phyloP scores from a whole-genome alignment of 2,888 invertebrate genomes.

The Drosophila lutescens region DNA sequence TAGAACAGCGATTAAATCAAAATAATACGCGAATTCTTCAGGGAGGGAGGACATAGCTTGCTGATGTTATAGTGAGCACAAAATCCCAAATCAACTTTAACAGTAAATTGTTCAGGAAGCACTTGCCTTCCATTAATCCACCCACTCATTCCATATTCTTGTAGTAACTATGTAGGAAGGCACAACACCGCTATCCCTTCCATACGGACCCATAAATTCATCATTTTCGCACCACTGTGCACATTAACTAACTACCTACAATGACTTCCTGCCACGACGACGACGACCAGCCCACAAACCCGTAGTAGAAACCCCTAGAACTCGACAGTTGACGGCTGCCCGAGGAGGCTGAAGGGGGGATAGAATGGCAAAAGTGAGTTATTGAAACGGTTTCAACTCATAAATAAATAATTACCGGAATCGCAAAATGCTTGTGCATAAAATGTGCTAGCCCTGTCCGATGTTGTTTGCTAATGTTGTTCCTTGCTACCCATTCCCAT shows the following conservation, averaged over 20 bases:
- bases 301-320: slow-evolving; percentile 5
- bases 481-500: slow-evolving; percentile 4
- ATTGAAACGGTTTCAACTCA: slow-evolving; percentile 83
- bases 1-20: too few relatives aligned
- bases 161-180: background rate
- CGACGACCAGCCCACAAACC: slow-evolving; percentile 17
- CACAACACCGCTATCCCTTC: background rate
- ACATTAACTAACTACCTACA: slow-evolving; percentile 79
- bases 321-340: slow-evolving; percentile 62
- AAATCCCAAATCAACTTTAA: too few relatives aligned
- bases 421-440: slow-evolving; percentile 64
- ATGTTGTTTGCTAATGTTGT: slow-evolving; percentile 63
- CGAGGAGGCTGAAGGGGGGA: slow-evolving; percentile 13
- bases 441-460: slow-evolving; percentile 62
- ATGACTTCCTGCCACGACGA: slow-evolving; percentile 72
- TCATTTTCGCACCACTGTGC: slow-evolving; percentile 78
- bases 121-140: too few relatives aligned
- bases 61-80: too few relatives aligned
- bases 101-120: too few relatives aligned
- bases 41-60: too few relatives aligned
- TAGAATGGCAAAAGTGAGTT: slow-evolving; percentile 75
- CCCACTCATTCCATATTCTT: background rate
- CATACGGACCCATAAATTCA: slow-evolving; percentile 47
- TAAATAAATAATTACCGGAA: slow-evolving; percentile 84
- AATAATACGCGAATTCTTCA: too few relatives aligned